A percentile compares a stretch with the other conserved stretches of the same genome.
Evolutionary conservation across 2,888 invertebrate species (phyloP).

Genomic region (Sturmia bella): DNA sequence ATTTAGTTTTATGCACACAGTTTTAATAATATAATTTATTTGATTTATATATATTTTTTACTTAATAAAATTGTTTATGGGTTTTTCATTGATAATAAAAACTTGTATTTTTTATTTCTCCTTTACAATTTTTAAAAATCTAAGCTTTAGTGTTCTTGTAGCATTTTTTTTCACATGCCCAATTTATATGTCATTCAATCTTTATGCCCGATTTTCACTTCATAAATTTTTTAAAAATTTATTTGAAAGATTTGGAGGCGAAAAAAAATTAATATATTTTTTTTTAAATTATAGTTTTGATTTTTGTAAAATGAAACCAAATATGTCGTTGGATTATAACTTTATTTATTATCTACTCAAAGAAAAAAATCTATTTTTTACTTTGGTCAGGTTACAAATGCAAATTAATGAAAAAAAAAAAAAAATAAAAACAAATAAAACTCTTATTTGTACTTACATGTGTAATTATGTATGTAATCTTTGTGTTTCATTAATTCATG

Average conservation of each 20-base stretch:
- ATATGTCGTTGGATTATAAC: slow-evolving; percentile 51
- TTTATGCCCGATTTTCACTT: neutral
- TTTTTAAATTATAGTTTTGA: neutral
- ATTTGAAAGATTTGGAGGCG: neutral
- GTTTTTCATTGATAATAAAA: slow-evolving; percentile 10
- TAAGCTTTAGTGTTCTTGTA: slow-evolving; percentile 18
- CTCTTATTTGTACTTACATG: too few species aligned
- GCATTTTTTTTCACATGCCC: slow-evolving; percentile 8
- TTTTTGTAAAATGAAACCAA: slow-evolving; percentile 54
- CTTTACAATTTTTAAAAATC: neutral
- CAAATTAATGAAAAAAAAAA: too few species aligned
- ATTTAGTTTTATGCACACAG: slow-evolving; percentile 16
- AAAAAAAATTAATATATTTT: neutral
- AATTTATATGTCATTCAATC: neutral
- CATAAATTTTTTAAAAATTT: neutral
- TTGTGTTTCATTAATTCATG: too few species aligned
- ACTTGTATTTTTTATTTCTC: slow-evolving; percentile 1
- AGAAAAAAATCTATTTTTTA: neutral
- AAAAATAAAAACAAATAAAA: too few species aligned
- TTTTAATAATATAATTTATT: neutral
- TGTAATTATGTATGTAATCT: too few species aligned
- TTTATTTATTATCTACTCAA: neutral
- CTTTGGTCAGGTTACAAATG: too few species aligned
- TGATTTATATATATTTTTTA: neutral
- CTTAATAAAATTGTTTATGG: slow-evolving; percentile 20